Evolutionary conservation across 2,797 vertebrate species (phyloP).

Genomic region (Thaleichthys pacificus): DNA sequence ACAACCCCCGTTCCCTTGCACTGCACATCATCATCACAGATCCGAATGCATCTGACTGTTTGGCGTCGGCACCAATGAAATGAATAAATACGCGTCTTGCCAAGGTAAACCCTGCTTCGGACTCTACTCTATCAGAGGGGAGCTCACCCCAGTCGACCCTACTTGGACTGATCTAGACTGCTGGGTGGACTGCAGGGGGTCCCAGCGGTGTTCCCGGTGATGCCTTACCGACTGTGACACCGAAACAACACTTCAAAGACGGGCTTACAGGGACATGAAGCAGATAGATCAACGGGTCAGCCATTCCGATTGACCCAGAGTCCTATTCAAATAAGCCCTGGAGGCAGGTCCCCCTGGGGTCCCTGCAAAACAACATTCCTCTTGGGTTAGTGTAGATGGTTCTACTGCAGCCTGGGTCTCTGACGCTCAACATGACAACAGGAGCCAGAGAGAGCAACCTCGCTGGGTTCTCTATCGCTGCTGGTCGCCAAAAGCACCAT

Average conservation of each 20-base stretch:
- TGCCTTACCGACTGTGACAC: slow-evolving; percentile 1
- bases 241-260: background rate
- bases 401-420: background rate
- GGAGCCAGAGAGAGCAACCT: no score
- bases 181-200: background rate
- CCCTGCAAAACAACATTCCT: background rate
- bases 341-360: background rate
- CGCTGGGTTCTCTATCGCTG: no score
- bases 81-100: background rate
- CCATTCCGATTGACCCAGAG: background rate
- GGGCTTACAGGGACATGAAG: background rate
- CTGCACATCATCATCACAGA: background rate
- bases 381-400: background rate
- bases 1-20: no score
- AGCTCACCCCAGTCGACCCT: background rate
- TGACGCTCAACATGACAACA: no score
- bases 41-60: background rate
- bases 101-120: background rate
- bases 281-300: background rate
- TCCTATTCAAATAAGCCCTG: background rate
- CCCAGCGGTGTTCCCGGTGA: background rate
- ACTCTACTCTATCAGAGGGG: background rate
- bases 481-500: no score
- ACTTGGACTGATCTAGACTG: background rate
- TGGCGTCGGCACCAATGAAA: background rate